phyloP scores from a whole-genome alignment of 1,140 invertebrate genomes.

The Ditylenchus dipsaci region DNA sequence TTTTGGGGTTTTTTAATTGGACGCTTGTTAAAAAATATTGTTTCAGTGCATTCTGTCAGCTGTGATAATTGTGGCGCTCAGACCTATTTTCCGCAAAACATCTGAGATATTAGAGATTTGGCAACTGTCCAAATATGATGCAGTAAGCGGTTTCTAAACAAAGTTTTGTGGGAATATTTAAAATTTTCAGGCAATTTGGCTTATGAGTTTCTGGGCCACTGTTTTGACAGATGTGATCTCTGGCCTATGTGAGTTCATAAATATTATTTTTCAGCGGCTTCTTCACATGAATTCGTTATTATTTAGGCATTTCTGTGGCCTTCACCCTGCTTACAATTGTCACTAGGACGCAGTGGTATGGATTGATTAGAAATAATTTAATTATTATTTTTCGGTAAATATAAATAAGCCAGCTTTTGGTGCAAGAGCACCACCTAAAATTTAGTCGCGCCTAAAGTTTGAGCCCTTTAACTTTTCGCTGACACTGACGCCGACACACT shows the following conservation, averaged over 20 bases:
- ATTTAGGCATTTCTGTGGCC: slow-evolving; percentile 18
- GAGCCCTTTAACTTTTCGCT: too few species aligned
- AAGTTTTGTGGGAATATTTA: background rate
- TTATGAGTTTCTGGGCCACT: slow-evolving; percentile 24
- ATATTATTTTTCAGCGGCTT: too few species aligned
- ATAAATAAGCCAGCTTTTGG: too few species aligned
- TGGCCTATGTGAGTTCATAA: slow-evolving; percentile 8
- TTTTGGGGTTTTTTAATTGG: background rate
- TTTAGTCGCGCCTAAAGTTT: too few species aligned
- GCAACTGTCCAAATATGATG: slow-evolving; percentile 32
- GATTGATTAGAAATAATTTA: too few species aligned
- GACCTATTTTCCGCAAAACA: slow-evolving; percentile 31
- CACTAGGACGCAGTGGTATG: slow-evolving; percentile 31
- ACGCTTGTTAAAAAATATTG: background rate
- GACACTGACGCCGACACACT: too few species aligned
- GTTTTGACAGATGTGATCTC: slow-evolving; percentile 32
- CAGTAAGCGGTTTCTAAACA: slow-evolving; percentile 11
- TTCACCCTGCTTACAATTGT: slow-evolving; percentile 31
- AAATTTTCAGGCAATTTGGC: slow-evolving; percentile 30
- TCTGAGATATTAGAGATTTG: slow-evolving; percentile 25
- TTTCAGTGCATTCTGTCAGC: slow-evolving; percentile 35
- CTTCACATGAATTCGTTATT: too few species aligned
- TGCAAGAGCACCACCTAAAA: too few species aligned
- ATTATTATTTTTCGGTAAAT: too few species aligned
- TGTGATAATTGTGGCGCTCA: slow-evolving; percentile 31